Conservation (phyloP, 1,140 invertebrate species). For the Sesamia nonagrioides region DNA sequence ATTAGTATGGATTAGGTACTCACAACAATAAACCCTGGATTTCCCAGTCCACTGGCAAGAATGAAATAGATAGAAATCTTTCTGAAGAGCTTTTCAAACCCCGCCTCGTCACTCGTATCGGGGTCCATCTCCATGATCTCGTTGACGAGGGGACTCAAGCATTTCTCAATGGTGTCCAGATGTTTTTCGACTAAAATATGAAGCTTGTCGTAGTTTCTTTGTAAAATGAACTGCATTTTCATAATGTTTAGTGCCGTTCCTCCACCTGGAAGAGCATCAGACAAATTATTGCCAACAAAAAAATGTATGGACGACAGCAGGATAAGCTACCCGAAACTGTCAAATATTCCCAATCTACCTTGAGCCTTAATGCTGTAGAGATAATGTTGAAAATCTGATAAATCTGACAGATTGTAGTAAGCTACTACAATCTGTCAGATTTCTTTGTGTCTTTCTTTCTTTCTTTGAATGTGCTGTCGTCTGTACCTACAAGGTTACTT, state of each 20-base stretch:
- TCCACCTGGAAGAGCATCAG: constrained; percentile 67
- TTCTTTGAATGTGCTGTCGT: too few relatives aligned
- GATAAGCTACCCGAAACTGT: too few relatives aligned
- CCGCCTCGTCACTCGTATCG: constrained; percentile 80
- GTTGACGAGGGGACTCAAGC: constrained; percentile 85
- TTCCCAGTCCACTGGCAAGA: constrained; percentile 89
- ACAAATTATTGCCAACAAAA: too few relatives aligned
- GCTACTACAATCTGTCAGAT: too few relatives aligned
- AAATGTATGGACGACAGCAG: too few relatives aligned
- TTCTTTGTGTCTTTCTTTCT: too few relatives aligned
- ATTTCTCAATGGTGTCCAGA: constrained; percentile 81
- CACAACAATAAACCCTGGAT: constrained; percentile 85
- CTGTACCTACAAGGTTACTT: too few relatives aligned
- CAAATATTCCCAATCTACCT: too few relatives aligned
- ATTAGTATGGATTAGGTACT: too few relatives aligned
- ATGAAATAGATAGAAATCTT: constrained; percentile 90
- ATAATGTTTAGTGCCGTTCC: constrained; percentile 83
- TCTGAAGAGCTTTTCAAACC: constrained; percentile 87
- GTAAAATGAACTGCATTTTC: constrained; percentile 92
- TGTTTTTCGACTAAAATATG: constrained; percentile 87
- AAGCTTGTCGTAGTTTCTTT: constrained; percentile 89
- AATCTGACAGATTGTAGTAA: too few relatives aligned
- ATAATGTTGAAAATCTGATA: too few relatives aligned
- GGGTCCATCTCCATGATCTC: constrained; percentile 88
- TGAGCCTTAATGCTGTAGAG: too few relatives aligned